phyloP scores from a whole-genome alignment of 2,797 vertebrate species.

The Leuciscus waleckii region DNA sequence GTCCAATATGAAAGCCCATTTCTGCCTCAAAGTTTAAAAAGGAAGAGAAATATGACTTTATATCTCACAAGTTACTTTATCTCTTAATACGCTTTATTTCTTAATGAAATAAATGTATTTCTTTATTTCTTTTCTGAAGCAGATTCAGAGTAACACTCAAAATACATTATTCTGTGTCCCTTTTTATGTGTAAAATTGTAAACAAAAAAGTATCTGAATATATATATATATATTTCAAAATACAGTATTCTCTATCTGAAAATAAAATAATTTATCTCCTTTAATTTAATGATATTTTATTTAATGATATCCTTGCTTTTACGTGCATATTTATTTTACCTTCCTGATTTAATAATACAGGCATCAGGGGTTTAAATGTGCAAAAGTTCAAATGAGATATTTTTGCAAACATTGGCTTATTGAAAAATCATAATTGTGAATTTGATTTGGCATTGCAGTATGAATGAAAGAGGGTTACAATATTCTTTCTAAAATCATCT shows the following conservation, averaged over 20 bases:
- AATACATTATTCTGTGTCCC: not conserved
- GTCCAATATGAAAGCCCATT: not conserved
- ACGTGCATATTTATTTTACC: not conserved
- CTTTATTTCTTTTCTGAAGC: too few relatives aligned
- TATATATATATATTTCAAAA: too few relatives aligned
- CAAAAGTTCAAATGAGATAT: not conserved
- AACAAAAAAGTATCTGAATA: too few relatives aligned
- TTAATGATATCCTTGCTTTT: not conserved
- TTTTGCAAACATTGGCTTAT: not conserved
- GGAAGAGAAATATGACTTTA: not conserved
- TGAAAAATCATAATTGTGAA: slow-evolving; percentile 26
- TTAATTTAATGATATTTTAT: not conserved
- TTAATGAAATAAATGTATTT: not conserved
- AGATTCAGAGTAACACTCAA: not conserved
- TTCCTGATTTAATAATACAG: not conserved
- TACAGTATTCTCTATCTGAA: too few relatives aligned
- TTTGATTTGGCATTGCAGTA: slow-evolving; percentile 75
- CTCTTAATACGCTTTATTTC: not conserved
- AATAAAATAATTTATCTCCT: too few relatives aligned
- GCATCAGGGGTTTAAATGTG: not conserved
- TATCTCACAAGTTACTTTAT: not conserved
- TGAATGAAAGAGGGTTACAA: slow-evolving; percentile 76
- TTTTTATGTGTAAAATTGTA: too few relatives aligned
- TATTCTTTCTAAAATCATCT: not conserved
- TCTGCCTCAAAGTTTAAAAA: not conserved